phyloP scores from a whole-genome alignment of 1,140 invertebrate genomes.

The Trichonephila inaurata region DNA sequence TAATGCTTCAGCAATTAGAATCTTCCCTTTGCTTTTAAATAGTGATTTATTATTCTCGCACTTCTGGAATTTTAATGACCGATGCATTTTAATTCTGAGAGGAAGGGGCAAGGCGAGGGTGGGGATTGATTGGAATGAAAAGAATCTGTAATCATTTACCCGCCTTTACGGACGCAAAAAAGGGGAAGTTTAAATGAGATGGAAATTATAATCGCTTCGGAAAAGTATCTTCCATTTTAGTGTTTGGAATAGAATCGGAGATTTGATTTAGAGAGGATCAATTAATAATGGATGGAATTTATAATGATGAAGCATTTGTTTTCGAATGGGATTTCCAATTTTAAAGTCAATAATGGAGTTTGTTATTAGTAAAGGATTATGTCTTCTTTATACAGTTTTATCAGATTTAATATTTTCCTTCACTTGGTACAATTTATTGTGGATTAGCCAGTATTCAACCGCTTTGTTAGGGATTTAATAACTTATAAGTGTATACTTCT shows the following conservation, averaged over 20 bases:
- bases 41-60: neutral
- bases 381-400: too few relatives aligned
- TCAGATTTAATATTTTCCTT: too few relatives aligned
- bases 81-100: neutral
- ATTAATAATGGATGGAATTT: neutral
- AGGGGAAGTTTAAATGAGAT: neutral
- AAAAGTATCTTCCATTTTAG: neutral
- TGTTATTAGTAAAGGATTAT: too few relatives aligned
- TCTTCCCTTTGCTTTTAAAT: slow-evolving; percentile 5
- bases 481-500: too few relatives aligned
- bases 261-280: neutral
- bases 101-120: neutral
- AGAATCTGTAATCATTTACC: neutral
- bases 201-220: neutral
- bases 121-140: neutral
- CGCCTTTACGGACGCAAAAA: neutral
- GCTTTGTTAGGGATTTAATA: too few relatives aligned
- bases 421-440: too few relatives aligned
- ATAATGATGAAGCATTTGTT: too few relatives aligned
- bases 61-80: slow-evolving; percentile 6
- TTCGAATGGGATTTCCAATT: too few relatives aligned
- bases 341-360: too few relatives aligned
- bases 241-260: neutral
- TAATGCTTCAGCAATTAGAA: neutral
- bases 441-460: too few relatives aligned